These are phyloP conservation scores for Falco punctatus DNA, from an alignment of 2,113 vertebrate genomes.

Conservation along the genomic window DNA sequence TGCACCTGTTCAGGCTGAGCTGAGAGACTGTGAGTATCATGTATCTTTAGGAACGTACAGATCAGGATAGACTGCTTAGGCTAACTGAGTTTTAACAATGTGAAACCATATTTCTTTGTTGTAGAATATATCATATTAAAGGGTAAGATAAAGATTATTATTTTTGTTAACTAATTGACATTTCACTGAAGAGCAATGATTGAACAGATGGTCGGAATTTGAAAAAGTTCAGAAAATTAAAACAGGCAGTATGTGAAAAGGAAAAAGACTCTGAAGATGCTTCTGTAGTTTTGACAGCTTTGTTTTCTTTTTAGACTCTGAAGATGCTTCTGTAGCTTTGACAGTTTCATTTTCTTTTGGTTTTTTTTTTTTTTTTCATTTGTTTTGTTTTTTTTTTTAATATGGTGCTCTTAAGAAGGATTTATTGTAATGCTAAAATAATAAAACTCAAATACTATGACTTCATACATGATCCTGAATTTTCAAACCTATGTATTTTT, in stretches of 20 bases:
- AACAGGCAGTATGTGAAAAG: not conserved
- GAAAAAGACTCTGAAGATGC: not conserved
- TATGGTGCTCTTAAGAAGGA: not conserved
- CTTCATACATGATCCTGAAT: not conserved
- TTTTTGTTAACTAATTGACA: not conserved
- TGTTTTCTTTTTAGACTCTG: too few relatives aligned
- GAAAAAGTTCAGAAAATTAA: not conserved
- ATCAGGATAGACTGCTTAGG: not conserved
- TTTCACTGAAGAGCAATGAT: not conserved
- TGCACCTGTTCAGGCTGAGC: not conserved
- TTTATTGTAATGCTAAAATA: not conserved
- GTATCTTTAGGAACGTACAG: not conserved
- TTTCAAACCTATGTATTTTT: not conserved
- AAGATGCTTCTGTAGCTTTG: too few relatives aligned
- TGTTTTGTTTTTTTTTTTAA: not conserved
- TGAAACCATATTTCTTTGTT: not conserved
- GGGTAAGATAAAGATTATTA: not conserved
- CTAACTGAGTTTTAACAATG: not conserved
- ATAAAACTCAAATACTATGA: not conserved
- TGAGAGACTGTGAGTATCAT: not conserved
- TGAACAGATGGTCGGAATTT: not conserved
- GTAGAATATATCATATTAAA: not conserved
- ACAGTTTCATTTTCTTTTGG: too few relatives aligned
- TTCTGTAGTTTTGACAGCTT: not conserved
- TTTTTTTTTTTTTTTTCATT: too few relatives aligned